A percentile compares a stretch with the other conserved stretches of the same genome.
Conservation (phyloP, 2,113 vertebrate genomes). For the Cinclus mexicanus region DNA sequence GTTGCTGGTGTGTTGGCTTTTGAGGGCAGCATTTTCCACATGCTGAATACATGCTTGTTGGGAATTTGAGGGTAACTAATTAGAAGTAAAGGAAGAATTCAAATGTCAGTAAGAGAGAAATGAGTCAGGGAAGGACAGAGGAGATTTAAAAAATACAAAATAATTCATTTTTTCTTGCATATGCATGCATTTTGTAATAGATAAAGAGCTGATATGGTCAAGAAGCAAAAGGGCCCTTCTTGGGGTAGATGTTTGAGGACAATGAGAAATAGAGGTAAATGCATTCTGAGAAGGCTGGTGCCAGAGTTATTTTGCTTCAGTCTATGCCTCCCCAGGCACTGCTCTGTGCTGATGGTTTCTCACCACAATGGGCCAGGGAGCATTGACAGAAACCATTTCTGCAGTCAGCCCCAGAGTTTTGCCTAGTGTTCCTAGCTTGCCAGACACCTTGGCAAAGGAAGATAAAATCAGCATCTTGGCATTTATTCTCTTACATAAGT, state of each 20-base stretch:
- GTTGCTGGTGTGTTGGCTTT: background rate
- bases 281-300: background rate
- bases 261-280: background rate
- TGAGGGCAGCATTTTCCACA: background rate
- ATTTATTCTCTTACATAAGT: background rate
- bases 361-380: background rate
- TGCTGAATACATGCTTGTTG: background rate
- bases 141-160: background rate
- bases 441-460: background rate
- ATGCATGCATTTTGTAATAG: background rate
- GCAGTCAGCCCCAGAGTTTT: background rate
- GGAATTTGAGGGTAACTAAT: background rate
- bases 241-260: background rate
- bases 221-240: background rate
- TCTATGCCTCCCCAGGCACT: fast-evolving
- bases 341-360: background rate
- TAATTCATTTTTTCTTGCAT: background rate
- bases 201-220: background rate
- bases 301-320: background rate
- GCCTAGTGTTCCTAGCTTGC: too few relatives aligned
- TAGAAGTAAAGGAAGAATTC: background rate
- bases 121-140: background rate
- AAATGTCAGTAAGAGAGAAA: background rate
- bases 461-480: background rate
- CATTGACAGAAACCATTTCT: background rate